Conservation (phyloP, 2,888 invertebrate genomes). For the Dryadula phaetusa region DNA sequence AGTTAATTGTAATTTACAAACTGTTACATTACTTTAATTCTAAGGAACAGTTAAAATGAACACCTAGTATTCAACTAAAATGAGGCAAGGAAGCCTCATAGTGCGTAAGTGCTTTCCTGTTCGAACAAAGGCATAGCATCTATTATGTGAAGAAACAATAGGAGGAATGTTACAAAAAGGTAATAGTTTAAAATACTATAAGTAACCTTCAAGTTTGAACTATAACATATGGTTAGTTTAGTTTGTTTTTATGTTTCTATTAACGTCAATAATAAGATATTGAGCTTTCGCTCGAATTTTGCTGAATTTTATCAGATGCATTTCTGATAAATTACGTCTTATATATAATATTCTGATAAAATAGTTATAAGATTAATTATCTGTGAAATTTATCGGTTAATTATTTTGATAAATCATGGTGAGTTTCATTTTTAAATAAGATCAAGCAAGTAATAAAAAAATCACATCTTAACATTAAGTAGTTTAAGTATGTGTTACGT, state of each 20-base stretch:
- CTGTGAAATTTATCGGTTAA: no score
- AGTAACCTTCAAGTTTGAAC: not conserved
- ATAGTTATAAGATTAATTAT: no score
- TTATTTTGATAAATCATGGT: no score
- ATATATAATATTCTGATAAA: no score
- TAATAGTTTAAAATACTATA: constrained; percentile 10
- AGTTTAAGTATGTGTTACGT: no score
- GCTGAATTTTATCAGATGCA: no score
- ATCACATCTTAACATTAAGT: no score
- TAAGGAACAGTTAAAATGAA: constrained; percentile 26
- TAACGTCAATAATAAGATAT: not conserved
- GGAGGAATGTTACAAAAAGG: constrained; percentile 22
- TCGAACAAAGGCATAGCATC: constrained; percentile 32
- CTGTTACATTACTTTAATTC: not conserved
- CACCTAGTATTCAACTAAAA: constrained; percentile 68
- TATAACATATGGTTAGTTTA: not conserved
- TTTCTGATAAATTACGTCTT: no score
- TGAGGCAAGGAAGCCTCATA: constrained; percentile 59
- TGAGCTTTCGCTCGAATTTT: not conserved
- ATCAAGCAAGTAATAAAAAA: no score
- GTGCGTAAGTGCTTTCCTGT: constrained; percentile 46
- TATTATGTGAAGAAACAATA: constrained; percentile 33
- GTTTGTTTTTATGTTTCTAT: not conserved
- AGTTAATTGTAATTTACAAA: not conserved
- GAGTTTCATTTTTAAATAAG: no score